A percentile compares a stretch with the other conserved stretches of the same genome.
Evolutionary conservation across 1,140 invertebrate species (phyloP).

Genomic region (Theocolax elegans): DNA sequence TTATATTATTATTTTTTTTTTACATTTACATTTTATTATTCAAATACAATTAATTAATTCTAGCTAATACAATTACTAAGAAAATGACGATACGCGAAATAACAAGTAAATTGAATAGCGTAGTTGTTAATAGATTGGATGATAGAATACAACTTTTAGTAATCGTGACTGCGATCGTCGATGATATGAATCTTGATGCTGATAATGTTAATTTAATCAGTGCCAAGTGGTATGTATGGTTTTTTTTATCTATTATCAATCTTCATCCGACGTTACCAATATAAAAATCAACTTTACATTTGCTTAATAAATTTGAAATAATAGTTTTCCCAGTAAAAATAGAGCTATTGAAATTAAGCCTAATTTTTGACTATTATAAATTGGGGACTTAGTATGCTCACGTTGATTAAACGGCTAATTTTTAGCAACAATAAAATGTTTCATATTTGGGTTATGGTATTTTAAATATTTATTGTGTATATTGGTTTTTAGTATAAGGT

Average conservation of each 20-base stretch:
- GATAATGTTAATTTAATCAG: constrained; percentile 43
- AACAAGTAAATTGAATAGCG: constrained; percentile 54
- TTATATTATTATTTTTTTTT: constrained; percentile 9
- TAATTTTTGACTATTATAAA: too few species aligned
- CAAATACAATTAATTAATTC: constrained; percentile 32
- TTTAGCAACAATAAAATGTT: too few species aligned
- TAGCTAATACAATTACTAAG: constrained; percentile 61
- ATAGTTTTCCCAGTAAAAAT: too few species aligned
- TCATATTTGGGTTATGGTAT: too few species aligned
- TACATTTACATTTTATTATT: background rate
- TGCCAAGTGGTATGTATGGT: constrained; percentile 56
- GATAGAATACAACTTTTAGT: constrained; percentile 61
- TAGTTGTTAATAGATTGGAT: constrained; percentile 12
- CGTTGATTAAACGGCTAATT: too few species aligned
- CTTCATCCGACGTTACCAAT: too few species aligned
- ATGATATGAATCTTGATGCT: constrained; percentile 63
- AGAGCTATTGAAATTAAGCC: too few species aligned
- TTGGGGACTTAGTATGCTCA: too few species aligned
- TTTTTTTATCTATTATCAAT: too few species aligned
- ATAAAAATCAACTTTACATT: background rate
- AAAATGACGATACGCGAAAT: constrained; percentile 66
- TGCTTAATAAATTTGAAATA: background rate
- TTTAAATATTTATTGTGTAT: too few species aligned
- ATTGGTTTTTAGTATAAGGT: too few species aligned
- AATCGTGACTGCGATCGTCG: constrained; percentile 60